Evolutionary conservation across 2,888 invertebrate genomes (phyloP).

Genomic region (Drosophila mimetica): DNA sequence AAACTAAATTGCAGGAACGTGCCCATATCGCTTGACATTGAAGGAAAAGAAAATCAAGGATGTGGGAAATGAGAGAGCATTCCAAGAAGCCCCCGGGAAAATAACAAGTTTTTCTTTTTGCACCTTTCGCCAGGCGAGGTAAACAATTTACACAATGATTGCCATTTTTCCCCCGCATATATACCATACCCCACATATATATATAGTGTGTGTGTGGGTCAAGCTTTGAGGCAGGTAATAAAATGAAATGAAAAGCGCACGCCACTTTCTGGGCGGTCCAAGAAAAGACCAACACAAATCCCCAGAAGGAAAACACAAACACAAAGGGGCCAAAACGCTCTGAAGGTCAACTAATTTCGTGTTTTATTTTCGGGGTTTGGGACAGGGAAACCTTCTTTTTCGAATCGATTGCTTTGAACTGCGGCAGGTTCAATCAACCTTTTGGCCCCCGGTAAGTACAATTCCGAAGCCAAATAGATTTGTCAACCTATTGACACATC

Average conservation of each 20-base stretch:
- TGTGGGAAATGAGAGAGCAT: slow-evolving; percentile 25
- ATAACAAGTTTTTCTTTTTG: slow-evolving; percentile 49
- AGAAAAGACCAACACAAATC: slow-evolving; percentile 49
- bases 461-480: slow-evolving; percentile 57
- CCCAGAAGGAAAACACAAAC: slow-evolving; percentile 19
- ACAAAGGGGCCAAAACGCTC: slow-evolving; percentile 6
- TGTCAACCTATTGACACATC: slow-evolving; percentile 49
- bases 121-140: slow-evolving; percentile 48
- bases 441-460: slow-evolving; percentile 9
- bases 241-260: slow-evolving; percentile 60
- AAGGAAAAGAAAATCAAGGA: slow-evolving; percentile 12
- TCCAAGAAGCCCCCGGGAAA: slow-evolving; percentile 49
- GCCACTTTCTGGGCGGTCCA: slow-evolving; percentile 39
- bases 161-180: slow-evolving; percentile 23
- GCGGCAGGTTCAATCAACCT: slow-evolving; percentile 69
- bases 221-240: slow-evolving; percentile 55
- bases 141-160: slow-evolving; percentile 61
- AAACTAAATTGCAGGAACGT: slow-evolving; percentile 74
- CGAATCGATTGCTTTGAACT: slow-evolving; percentile 64
- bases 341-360: slow-evolving; percentile 72
- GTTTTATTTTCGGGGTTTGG: slow-evolving; percentile 64
- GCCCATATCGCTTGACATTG: slow-evolving; percentile 74
- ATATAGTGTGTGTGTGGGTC: slow-evolving; percentile 38
- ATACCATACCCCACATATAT: too few species aligned
- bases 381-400: slow-evolving; percentile 17